phyloP scores from a whole-genome alignment of 2,888 invertebrate species.

The Pyralis farinalis region DNA sequence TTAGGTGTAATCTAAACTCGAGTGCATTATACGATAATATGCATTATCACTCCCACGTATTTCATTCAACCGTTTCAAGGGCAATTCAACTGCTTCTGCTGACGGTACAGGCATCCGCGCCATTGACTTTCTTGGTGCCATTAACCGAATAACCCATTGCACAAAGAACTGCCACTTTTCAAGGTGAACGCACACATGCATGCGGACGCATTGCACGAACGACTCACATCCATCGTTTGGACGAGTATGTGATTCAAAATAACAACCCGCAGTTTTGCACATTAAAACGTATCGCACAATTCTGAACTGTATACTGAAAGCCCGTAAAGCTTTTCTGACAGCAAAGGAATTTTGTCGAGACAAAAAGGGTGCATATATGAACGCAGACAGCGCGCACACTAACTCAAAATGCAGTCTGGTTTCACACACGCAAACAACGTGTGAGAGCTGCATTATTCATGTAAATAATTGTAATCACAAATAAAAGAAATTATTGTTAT shows the following conservation, averaged over 20 bases:
- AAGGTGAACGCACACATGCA: slow-evolving; percentile 72
- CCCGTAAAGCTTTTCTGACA: slow-evolving; percentile 17
- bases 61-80: slow-evolving; percentile 2
- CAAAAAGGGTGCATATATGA: slow-evolving; percentile 66
- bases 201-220: slow-evolving; percentile 25
- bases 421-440: slow-evolving; percentile 33
- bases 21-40: no score
- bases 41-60: slow-evolving; percentile 4
- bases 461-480: slow-evolving; percentile 2
- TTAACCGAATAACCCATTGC: slow-evolving; percentile 82
- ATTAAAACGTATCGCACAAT: slow-evolving; percentile 15
- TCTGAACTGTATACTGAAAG: slow-evolving; percentile 23
- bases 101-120: slow-evolving; percentile 69
- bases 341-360: slow-evolving; percentile 39
- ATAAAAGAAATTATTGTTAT: not conserved
- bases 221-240: slow-evolving; percentile 25
- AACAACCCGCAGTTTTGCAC: slow-evolving; percentile 39
- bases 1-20: no score
- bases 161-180: slow-evolving; percentile 78
- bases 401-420: slow-evolving; percentile 57
- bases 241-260: slow-evolving; percentile 66
- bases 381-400: slow-evolving; percentile 44
- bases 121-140: slow-evolving; percentile 79
- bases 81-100: slow-evolving; percentile 30
- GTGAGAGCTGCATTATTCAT: not conserved